Percentiles rank a stretch among this genome's conserved stretches.
Evolutionary conservation across 35 echinoderm and acorn worm genomes (phyloP).

Genomic region (Lytechinus pictus): DNA sequence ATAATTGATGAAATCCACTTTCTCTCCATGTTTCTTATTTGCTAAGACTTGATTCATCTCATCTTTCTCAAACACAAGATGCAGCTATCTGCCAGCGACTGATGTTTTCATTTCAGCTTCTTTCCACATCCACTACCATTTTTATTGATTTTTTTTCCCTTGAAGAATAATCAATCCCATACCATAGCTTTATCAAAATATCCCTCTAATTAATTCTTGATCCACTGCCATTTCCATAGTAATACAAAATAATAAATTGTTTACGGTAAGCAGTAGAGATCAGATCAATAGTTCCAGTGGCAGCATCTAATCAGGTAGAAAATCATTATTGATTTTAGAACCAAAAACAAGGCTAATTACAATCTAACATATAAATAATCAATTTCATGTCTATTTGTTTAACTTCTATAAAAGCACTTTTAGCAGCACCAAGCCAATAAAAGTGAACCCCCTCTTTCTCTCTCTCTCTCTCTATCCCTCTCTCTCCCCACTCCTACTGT

Average conservation of each 20-base stretch:
- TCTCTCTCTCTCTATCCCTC: background rate
- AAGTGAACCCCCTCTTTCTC: background rate
- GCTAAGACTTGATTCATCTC: background rate
- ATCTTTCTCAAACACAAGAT: background rate
- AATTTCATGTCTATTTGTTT: background rate
- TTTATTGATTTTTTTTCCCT: background rate
- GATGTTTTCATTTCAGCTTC: background rate
- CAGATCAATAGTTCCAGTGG: background rate
- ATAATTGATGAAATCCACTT: background rate
- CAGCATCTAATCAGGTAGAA: background rate
- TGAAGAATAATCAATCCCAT: background rate
- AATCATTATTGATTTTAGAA: background rate
- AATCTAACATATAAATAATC: background rate
- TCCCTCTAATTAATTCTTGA: background rate
- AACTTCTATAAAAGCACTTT: background rate
- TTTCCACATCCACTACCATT: background rate
- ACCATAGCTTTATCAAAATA: background rate
- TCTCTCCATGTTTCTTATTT: background rate
- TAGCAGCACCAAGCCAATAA: background rate
- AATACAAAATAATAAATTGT: background rate
- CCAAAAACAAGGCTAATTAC: background rate
- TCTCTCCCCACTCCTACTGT: background rate
- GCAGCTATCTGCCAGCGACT: background rate
- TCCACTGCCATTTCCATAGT: background rate
- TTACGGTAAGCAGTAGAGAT: background rate